Percentiles rank a stretch among this genome's conserved stretches.
Evolutionary conservation across 2,888 invertebrate genomes (phyloP).

Genomic region (Diarsia mendica): DNA sequence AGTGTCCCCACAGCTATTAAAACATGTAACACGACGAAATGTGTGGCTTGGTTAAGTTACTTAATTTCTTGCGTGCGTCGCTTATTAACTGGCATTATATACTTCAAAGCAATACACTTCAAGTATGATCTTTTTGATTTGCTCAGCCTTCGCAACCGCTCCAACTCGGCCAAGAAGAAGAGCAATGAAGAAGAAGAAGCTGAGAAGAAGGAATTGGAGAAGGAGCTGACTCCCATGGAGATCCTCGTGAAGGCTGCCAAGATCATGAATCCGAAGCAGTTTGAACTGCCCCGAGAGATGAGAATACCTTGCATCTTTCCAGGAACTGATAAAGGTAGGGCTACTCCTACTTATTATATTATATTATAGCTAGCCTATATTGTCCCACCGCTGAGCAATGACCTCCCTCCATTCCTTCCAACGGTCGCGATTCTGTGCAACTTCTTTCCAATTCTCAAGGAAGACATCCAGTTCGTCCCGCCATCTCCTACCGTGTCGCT

Average conservation of each 20-base stretch:
- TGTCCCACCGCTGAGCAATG: too few relatives aligned
- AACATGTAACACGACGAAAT: background rate
- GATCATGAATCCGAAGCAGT: conserved; percentile 96
- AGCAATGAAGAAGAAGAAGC: conserved; percentile 76
- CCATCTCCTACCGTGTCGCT: too few relatives aligned
- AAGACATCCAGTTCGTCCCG: too few relatives aligned
- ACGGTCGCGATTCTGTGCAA: too few relatives aligned
- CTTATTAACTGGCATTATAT: background rate
- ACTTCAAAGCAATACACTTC: background rate
- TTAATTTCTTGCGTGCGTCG: background rate
- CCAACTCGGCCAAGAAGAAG: conserved; percentile 78
- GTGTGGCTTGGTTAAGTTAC: background rate
- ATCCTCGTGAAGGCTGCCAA: conserved; percentile 95
- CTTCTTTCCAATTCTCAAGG: too few relatives aligned
- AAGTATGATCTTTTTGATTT: background rate
- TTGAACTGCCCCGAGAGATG: conserved; percentile 96
- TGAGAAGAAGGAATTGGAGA: conserved; percentile 71
- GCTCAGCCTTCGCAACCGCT: conserved; percentile 76
- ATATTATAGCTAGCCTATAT: too few relatives aligned
- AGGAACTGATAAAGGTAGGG: conserved; percentile 93
- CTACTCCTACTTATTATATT: too few relatives aligned
- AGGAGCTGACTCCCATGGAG: conserved; percentile 92
- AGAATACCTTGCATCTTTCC: conserved; percentile 94
- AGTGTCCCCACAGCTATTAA: background rate
- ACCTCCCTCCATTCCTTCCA: too few relatives aligned